Evolutionary conservation across 2,888 invertebrate species (phyloP), one percentile per base, ranked within the genome.

Genomic region (Autographa gamma): DNA sequence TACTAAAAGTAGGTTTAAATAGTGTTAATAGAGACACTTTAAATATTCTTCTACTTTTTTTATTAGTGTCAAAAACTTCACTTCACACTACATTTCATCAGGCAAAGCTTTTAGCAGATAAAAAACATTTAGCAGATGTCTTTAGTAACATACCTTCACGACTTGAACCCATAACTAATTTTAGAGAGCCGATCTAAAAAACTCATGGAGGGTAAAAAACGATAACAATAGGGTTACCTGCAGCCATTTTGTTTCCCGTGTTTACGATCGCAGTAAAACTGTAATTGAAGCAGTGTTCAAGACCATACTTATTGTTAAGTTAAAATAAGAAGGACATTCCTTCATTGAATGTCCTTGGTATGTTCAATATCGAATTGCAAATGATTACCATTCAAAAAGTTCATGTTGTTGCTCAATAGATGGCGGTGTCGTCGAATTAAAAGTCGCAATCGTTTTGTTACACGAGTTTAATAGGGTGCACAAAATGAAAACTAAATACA

Each of bases 201-300:
- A 81, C 75, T 79, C 74, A 76, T 82, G 76, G 81, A 85, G 86
- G 86, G 87, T 87, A 86, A 88, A 91, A 91, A 90, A 89, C 84
- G 79, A 86, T 87, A 88, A 93, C 93, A 93, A 93, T 92, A 85
- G 92, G 86, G 84, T 83, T 93, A 94, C 94, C 94, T 94, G 93
- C 85, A 89, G 84, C 89, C 89, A 89, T 89, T 88, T 90, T 90
- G 91, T 90, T 88, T 85, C 86, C 90, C 88, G 84, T 91, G 89
- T 94, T 95, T 93, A 94, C 91, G 91, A 91, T 89, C 87, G 91
- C 91, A 89, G 91, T 93, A 92, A 93, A 94, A 92, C 90, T 89
- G 92, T 94, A 94, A 94, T 94, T 94, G 94, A 91, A 90, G 87
- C n/a, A n/a, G n/a, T n/a, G n/a, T n/a, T n/a, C n/a, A n/a, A n/a